These are phyloP conservation scores for Junonia oenone DNA, from an alignment of 2,888 invertebrate genomes.

Conservation along the genomic window DNA sequence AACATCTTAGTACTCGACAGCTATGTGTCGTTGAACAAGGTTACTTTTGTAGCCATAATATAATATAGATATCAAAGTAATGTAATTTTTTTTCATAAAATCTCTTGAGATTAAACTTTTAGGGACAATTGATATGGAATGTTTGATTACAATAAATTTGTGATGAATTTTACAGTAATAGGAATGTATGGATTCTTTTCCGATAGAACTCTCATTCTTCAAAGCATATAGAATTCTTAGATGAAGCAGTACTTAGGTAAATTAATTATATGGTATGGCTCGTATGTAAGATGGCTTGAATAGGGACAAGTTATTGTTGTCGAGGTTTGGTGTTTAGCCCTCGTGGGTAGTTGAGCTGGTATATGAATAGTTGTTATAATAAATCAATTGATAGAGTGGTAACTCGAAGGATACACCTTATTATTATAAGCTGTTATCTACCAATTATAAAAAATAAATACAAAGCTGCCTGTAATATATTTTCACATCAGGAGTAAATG, in stretches of 20 bases:
- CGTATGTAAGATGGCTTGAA: conserved; percentile 28
- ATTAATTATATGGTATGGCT: conserved; percentile 39
- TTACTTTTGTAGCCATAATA: conserved; percentile 15
- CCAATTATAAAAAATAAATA: not conserved
- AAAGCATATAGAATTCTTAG: conserved; percentile 24
- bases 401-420: conserved; percentile 21
- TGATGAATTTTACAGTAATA: conserved; percentile 8
- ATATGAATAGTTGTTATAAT: conserved; percentile 27
- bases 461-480: not conserved
- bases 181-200: conserved; percentile 8
- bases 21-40: conserved; percentile 3
- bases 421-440: conserved; percentile 18
- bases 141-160: conserved; percentile 7
- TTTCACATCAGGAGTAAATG: not conserved
- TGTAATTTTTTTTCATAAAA: conserved; percentile 5
- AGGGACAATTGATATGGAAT: not conserved
- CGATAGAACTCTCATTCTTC: conserved; percentile 3
- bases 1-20: conserved; percentile 13
- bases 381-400: conserved; percentile 23
- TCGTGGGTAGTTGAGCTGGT: conserved; percentile 16
- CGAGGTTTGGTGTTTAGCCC: conserved; percentile 13
- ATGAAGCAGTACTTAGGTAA: conserved; percentile 52
- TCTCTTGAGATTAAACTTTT: conserved; percentile 8
- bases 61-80: conserved; percentile 6
- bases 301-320: conserved; percentile 31